Base-by-base conservation (phyloP, 2,888 invertebrate genomes). In the Dorcus hopei region DNA sequence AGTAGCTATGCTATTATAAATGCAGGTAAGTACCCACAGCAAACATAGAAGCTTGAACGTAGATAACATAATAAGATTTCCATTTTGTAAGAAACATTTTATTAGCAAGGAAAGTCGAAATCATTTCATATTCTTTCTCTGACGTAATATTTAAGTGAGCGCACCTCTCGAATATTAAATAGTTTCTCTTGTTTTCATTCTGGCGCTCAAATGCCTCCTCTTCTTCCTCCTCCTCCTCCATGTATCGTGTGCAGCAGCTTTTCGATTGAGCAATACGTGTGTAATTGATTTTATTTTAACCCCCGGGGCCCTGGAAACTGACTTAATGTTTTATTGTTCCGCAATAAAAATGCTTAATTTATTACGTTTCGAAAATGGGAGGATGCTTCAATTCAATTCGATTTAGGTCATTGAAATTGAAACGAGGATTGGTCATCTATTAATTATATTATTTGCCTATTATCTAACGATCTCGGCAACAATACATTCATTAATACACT, bases 261-360 rank as follows among this genome's bases (percentile, higher is more conserved):
- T 64, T 57, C 60, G 56, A 64, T 65, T 61, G 58, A 59, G 64
- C 50, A 65, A 65, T 61, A 59, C 61, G 55, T 58, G 64, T 61
- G 64, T 61, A 64, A 65, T 64, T 65, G 65, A 64, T 65, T 65
- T 65, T 61, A 48, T 59, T 62, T 58, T 54, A 61, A 61, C 54
- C 59, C 65, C 62, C 52, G 58, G 49, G 64, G 65, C 62, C 42
- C 51, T 60, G 57, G 52, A 56, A 58, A 64, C 61, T 63, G 65
- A 63, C 62, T 55, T 52, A 59, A 55, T 52, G 59, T 59, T 59
- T 65, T 65, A 65, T 65, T 65, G 65, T 65, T 65, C 55, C 54
- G 59, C 54, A 56, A 59, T 42, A 43, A 60, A 54, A 56, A 55
- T 7, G 26, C 26, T 54, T 57, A 62, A 62, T 59, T 62, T 62